These are phyloP conservation scores for Aphyosemion australe DNA, from an alignment of 2,113 vertebrate species.

Conservation along the genomic window DNA sequence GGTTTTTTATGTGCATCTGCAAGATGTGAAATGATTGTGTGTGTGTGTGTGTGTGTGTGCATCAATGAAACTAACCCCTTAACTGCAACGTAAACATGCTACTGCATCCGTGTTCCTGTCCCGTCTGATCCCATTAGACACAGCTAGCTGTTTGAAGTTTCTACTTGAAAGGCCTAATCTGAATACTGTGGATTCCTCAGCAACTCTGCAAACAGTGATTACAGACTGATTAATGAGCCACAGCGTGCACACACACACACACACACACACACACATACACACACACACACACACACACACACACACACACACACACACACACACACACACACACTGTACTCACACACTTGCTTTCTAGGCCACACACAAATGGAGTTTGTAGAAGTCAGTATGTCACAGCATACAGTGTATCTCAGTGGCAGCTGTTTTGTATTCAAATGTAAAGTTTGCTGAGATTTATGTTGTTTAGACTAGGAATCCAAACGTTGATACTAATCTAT, in stretches of 20 bases:
- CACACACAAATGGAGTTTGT: constrained; percentile 45
- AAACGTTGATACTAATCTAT: constrained; percentile 1
- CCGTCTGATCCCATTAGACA: constrained; percentile 72
- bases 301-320: no score
- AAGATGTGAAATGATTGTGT: not conserved
- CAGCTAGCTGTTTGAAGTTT: constrained; percentile 74
- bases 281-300: no score
- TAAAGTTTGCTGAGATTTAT: not conserved
- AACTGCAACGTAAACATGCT: constrained; percentile 56
- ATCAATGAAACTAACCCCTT: constrained; percentile 64
- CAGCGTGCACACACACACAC: constrained; percentile 27
- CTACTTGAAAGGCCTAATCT: constrained; percentile 76
- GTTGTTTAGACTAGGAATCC: not conserved
- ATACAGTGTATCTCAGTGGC: not conserved
- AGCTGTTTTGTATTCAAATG: constrained; percentile 9
- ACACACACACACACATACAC: no score
- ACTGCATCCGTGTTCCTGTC: constrained; percentile 49
- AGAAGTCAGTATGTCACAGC: constrained; percentile 39
- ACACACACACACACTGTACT: not conserved
- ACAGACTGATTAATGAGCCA: constrained; percentile 77
- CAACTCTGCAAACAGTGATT: constrained; percentile 76
- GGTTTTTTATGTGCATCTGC: not conserved
- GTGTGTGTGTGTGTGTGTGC: constrained; percentile 4
- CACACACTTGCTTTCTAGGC: constrained; percentile 47
- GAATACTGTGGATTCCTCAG: constrained; percentile 67